Percentiles rank a stretch among this genome's conserved stretches.
Evolutionary conservation across 2,888 invertebrate genomes (phyloP).

Genomic region (Drosophila yooni): DNA sequence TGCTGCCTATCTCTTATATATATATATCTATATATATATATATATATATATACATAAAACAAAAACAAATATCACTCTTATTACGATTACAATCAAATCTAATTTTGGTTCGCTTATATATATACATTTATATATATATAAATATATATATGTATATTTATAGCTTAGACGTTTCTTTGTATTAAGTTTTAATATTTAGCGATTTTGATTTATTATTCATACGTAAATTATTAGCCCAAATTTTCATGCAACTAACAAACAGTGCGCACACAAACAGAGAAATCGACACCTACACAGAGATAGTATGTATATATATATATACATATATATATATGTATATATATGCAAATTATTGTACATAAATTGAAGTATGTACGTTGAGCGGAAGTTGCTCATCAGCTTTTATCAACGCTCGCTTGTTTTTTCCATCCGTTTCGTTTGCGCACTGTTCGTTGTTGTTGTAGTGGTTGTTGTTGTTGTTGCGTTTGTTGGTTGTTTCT

Average conservation of each 20-base stretch:
- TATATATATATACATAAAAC: constrained; percentile 13
- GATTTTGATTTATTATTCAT: constrained; percentile 64
- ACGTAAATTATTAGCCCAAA: constrained; percentile 75
- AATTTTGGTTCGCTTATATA: constrained; percentile 45
- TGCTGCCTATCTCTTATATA: constrained; percentile 61
- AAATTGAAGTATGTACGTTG: constrained; percentile 19
- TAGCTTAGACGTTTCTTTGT: constrained; percentile 35
- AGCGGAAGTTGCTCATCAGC: constrained; percentile 75
- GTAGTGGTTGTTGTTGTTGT: constrained; percentile 23
- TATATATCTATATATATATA: constrained; percentile 25
- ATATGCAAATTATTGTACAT: constrained; percentile 20
- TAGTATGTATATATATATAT: constrained; percentile 30
- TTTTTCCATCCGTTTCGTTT: constrained; percentile 21
- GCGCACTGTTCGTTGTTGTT: constrained; percentile 49
- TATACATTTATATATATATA: constrained; percentile 27
- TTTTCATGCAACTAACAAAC: constrained; percentile 50
- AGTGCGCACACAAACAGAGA: constrained; percentile 38
- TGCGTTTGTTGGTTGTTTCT: constrained; percentile 51
- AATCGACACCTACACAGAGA: neutral
- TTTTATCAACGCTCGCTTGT: constrained; percentile 52
- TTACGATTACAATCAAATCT: constrained; percentile 27
- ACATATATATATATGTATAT: constrained; percentile 12
- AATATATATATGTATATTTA: constrained; percentile 9
- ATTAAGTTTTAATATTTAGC: constrained; percentile 71
- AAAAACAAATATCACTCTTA: constrained; percentile 28